Conservation (phyloP, 1,140 invertebrate species). For the Akabosia matsudoensis region DNA sequence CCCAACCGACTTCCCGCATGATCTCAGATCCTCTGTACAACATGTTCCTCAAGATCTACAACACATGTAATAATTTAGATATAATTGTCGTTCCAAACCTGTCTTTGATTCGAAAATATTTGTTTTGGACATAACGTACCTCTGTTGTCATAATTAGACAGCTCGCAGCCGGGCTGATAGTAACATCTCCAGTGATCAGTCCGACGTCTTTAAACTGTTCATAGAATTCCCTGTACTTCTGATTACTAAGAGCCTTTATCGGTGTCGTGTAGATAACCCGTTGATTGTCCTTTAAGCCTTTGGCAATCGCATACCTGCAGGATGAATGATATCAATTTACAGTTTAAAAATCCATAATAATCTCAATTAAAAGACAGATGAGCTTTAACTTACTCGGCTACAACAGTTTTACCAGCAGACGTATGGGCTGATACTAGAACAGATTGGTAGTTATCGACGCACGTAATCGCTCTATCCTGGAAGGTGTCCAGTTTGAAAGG, state of each 20-base stretch:
- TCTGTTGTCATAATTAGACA: constrained; percentile 99
- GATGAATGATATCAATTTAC: constrained; percentile 36
- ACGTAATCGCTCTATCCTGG: constrained; percentile 94
- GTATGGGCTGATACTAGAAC: constrained; percentile 98
- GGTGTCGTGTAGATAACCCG: constrained; percentile 99
- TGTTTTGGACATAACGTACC: constrained; percentile 58
- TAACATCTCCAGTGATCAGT: constrained; percentile 97
- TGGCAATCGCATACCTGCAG: constrained; percentile 65
- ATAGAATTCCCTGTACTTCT: constrained; percentile 97
- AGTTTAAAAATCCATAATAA: background rate
- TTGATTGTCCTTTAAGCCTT: constrained; percentile 68
- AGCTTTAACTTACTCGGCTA: constrained; percentile 79
- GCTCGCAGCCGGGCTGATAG: constrained; percentile 95
- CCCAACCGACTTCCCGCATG: constrained; percentile 99
- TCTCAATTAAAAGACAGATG: background rate
- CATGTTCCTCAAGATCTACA: constrained; percentile 94
- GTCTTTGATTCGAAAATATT: no score
- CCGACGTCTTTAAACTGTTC: constrained; percentile 99
- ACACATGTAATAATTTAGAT: constrained; percentile 28
- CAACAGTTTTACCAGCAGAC: constrained; percentile 99
- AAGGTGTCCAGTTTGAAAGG: constrained; percentile 95
- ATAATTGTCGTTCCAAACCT: no score
- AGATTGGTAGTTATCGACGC: constrained; percentile 96
- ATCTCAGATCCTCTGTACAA: constrained; percentile 95
- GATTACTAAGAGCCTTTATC: constrained; percentile 99